Evolutionary conservation across 2,888 invertebrate species (phyloP).

Genomic region (Laothoe populi): DNA sequence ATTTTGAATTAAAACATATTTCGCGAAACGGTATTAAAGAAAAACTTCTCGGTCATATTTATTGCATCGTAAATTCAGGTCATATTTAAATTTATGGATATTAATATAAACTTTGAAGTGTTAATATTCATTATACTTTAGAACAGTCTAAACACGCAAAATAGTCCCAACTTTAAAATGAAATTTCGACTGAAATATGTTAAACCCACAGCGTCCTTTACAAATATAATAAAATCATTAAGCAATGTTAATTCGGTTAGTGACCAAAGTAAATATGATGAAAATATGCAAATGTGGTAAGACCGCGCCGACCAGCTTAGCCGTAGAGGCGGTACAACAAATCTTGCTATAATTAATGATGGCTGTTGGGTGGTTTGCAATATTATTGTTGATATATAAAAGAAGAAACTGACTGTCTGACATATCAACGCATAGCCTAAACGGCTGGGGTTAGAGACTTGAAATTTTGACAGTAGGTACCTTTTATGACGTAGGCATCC

Average conservation of each 20-base stretch:
- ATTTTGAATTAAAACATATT: too few relatives aligned
- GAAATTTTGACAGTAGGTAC: too few relatives aligned
- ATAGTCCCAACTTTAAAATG: constrained; percentile 14
- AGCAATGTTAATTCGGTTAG: constrained; percentile 71
- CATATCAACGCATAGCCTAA: too few relatives aligned
- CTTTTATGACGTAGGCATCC: too few relatives aligned
- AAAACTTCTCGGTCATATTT: background rate
- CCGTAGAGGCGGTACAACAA: constrained; percentile 35
- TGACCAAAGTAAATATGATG: constrained; percentile 67
- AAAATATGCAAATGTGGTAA: constrained; percentile 73
- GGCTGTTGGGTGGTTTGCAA: background rate
- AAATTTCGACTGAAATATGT: constrained; percentile 20
- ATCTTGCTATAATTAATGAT: constrained; percentile 37
- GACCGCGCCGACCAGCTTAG: constrained; percentile 50
- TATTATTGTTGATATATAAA: constrained; percentile 5
- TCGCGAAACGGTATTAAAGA: too few relatives aligned
- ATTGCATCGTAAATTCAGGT: background rate
- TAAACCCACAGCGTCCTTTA: constrained; percentile 47
- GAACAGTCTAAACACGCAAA: constrained; percentile 12
- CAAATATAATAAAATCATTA: constrained; percentile 73
- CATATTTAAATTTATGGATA: background rate
- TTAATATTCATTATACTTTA: constrained; percentile 15
- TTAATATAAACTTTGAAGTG: background rate
- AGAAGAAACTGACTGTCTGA: too few relatives aligned
- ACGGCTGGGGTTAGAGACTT: too few relatives aligned